Evolutionary conservation across 2,797 vertebrate species (phyloP).

Genomic region (Micrastur ruficollis): DNA sequence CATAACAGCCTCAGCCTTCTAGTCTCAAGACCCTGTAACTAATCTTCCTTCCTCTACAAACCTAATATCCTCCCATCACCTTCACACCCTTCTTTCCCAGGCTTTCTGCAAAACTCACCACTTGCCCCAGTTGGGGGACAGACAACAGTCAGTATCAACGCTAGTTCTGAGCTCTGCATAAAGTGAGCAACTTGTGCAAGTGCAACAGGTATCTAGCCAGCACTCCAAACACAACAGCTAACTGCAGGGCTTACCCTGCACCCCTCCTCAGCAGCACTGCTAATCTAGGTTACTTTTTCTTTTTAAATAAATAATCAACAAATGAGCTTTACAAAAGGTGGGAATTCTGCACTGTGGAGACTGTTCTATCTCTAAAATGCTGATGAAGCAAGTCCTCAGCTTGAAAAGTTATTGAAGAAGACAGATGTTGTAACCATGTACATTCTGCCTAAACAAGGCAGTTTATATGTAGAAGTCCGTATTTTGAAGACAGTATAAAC

Average conservation of each 20-base stretch:
- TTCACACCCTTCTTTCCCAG: not conserved
- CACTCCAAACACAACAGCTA: not conserved
- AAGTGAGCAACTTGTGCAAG: not conserved
- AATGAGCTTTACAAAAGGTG: not conserved
- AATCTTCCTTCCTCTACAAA: not conserved
- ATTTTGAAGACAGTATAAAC: not conserved
- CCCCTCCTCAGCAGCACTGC: not conserved
- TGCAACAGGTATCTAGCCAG: rapidly evolving
- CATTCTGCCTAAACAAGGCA: not conserved
- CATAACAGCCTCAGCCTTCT: not conserved
- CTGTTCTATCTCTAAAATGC: not conserved
- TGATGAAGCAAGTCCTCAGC: not conserved
- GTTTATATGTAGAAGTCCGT: not conserved
- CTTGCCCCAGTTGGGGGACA: not conserved
- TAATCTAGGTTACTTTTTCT: not conserved
- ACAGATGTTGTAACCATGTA: not conserved
- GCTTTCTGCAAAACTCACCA: not conserved
- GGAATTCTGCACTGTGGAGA: not conserved
- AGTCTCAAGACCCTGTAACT: not conserved
- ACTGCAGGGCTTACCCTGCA: not conserved
- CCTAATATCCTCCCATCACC: not conserved
- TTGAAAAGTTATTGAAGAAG: not conserved
- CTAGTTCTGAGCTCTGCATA: not conserved
- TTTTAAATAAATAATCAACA: not conserved
- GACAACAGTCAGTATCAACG: not conserved